These are phyloP conservation scores for Leptopterna dolabrata DNA, from an alignment of 2,888 invertebrate species.

Conservation along the genomic window DNA sequence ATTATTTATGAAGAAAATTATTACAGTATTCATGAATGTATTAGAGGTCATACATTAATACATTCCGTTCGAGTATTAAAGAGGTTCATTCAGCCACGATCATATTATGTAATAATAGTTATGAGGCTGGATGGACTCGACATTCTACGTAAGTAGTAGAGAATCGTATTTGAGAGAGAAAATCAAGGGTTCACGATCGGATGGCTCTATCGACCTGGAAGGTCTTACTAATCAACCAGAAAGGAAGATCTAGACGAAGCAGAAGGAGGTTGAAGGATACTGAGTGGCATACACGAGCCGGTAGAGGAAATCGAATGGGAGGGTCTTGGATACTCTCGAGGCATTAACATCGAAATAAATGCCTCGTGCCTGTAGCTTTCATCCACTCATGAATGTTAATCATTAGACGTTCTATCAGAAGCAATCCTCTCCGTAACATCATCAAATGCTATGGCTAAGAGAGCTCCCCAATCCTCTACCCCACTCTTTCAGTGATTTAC, in stretches of 20 bases:
- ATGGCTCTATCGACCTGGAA: not conserved
- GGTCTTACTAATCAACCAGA: not conserved
- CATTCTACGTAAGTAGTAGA: no score
- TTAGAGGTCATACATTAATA: no score
- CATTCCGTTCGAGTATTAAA: no score
- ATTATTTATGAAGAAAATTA: no score
- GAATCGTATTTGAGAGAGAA: not conserved
- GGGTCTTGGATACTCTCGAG: not conserved
- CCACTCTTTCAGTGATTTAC: constrained; percentile 22
- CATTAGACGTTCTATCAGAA: constrained; percentile 30
- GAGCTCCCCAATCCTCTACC: not conserved
- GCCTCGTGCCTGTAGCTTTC: constrained; percentile 16
- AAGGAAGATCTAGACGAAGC: constrained; percentile 9
- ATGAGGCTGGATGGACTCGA: no score
- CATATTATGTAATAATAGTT: no score
- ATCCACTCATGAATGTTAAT: constrained; percentile 48
- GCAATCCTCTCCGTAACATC: constrained; percentile 1
- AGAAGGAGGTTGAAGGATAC: not conserved
- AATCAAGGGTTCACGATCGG: not conserved
- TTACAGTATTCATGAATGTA: no score
- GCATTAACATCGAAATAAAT: constrained; percentile 42
- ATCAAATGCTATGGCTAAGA: constrained; percentile 11
- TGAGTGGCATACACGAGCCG: not conserved
- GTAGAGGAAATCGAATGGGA: constrained; percentile 21
- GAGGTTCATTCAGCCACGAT: no score